A percentile compares a stretch with the other conserved stretches of the same genome.
phyloP scores from a whole-genome alignment of 2,797 vertebrate genomes.

The Sphaeramia orbicularis region DNA sequence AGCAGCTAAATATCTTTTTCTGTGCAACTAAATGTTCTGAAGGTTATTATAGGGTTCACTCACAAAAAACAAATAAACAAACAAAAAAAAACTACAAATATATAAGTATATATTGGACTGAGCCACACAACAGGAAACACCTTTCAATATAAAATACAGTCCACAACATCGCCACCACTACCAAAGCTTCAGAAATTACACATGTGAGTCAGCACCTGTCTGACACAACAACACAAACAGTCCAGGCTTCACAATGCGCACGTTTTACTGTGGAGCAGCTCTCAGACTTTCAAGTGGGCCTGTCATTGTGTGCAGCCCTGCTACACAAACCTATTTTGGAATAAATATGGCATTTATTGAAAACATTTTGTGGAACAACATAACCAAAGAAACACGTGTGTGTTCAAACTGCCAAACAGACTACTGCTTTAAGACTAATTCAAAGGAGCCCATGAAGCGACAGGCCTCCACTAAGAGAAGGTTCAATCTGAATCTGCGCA shows the following conservation, averaged over 20 bases:
- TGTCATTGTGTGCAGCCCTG: constrained; percentile 26
- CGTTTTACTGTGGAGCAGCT: constrained; percentile 3
- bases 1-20: constrained; percentile 9
- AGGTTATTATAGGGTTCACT: too few relatives aligned
- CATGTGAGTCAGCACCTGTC: constrained; percentile 31
- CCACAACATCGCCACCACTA: constrained; percentile 7
- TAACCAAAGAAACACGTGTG: too few relatives aligned
- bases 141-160: constrained; percentile 23
- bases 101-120: too few relatives aligned
- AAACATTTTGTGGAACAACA: too few relatives aligned
- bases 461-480: neutral
- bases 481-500: neutral
- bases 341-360: neutral
- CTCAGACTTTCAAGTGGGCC: constrained; percentile 11
- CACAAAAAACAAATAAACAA: neutral
- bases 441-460: too few relatives aligned
- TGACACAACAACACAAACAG: constrained; percentile 30
- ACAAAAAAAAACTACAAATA: too few relatives aligned
- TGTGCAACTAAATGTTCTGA: constrained; percentile 1
- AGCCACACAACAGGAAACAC: constrained; percentile 10
- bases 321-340: neutral
- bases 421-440: too few relatives aligned
- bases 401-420: neutral
- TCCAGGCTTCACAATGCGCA: constrained; percentile 8
- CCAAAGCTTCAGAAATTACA: constrained; percentile 13